A percentile compares a stretch with the other conserved stretches of the same genome.
Conservation (phyloP, 2,797 vertebrate genomes). For the Myotis vivesi region DNA sequence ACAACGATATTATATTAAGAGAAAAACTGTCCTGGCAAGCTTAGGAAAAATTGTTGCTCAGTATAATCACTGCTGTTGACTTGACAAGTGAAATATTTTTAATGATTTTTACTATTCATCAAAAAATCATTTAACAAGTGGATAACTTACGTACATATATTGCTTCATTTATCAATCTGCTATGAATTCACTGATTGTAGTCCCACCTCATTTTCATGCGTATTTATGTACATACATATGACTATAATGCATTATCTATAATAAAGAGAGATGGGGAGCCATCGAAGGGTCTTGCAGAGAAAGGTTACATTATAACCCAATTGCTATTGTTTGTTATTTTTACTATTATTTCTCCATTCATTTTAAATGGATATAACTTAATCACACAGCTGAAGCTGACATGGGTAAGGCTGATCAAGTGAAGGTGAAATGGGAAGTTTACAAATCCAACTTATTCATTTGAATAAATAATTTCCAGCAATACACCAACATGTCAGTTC, state of each 20-base stretch:
- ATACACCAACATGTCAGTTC: not conserved
- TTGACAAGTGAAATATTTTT: not conserved
- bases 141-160: not conserved
- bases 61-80: not conserved
- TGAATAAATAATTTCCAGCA: not conserved
- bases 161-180: not conserved
- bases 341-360: not conserved
- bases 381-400: not conserved
- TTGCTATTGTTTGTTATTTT: not conserved
- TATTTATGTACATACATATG: not conserved
- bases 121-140: conserved; percentile 23
- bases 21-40: conserved; percentile 3
- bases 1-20: not conserved
- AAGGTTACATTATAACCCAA: not conserved
- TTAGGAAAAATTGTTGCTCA: not conserved
- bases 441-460: not conserved
- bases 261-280: not conserved
- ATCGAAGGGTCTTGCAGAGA: not conserved
- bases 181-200: not conserved
- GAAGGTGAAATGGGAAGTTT: not conserved
- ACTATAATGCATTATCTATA: not conserved
- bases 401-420: not conserved
- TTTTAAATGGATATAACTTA: not conserved
- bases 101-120: conserved; percentile 25
- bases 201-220: not conserved